These are phyloP conservation scores for Amiota minor DNA, from an alignment of 2,888 invertebrate genomes.

Conservation along the genomic window DNA sequence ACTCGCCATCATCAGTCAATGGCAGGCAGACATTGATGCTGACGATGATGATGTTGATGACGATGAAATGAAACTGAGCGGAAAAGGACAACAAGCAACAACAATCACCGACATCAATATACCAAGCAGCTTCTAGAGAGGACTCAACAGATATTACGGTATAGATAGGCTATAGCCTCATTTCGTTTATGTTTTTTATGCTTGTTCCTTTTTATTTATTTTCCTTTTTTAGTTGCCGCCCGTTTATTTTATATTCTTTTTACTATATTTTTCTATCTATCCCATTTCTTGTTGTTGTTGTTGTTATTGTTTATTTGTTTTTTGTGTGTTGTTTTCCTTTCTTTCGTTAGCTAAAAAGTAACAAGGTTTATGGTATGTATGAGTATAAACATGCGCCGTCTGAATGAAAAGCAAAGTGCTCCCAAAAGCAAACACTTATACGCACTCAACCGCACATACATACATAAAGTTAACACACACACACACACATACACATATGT, in stretches of 20 bases:
- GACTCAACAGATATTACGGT: conserved; percentile 46
- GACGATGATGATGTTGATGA: conserved; percentile 15
- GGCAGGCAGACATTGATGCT: conserved; percentile 47
- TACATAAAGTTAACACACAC: not conserved
- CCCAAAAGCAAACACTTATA: conserved; percentile 26
- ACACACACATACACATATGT: not conserved
- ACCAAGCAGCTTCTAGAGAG: too few species aligned
- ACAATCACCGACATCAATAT: too few species aligned
- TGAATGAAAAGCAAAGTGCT: conserved; percentile 25
- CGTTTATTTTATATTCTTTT: conserved; percentile 42
- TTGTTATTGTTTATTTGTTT: conserved; percentile 5
- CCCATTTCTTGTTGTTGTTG: conserved; percentile 26
- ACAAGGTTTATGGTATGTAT: conserved; percentile 31
- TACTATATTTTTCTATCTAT: conserved; percentile 40
- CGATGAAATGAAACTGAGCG: too few species aligned
- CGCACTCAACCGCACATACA: not conserved
- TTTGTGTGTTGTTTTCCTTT: conserved; percentile 28
- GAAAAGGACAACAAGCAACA: not conserved
- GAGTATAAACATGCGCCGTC: conserved; percentile 13
- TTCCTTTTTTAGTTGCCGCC: conserved; percentile 27
- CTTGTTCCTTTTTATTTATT: conserved; percentile 53
- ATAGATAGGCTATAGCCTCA: conserved; percentile 55
- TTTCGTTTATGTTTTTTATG: conserved; percentile 29
- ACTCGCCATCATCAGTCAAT: conserved; percentile 53
- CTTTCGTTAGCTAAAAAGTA: conserved; percentile 51